Percentiles rank a stretch among this genome's conserved stretches.
These are phyloP conservation scores for Drosophila nr. perissopoda DNA, from an alignment of 2,888 invertebrate genomes.

Conservation along the genomic window DNA sequence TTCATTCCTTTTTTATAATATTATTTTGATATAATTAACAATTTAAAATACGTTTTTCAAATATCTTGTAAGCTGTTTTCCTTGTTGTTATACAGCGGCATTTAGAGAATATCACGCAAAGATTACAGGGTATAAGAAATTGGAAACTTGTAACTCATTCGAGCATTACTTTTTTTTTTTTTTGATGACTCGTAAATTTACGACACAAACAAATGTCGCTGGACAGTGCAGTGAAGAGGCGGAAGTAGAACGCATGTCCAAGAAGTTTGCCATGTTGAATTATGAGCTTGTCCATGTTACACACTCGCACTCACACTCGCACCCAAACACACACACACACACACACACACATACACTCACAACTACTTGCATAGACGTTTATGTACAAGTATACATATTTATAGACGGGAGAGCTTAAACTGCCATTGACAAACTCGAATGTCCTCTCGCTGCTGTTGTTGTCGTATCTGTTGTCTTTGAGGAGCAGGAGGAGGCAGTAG, in stretches of 20 bases:
- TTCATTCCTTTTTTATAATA: not conserved
- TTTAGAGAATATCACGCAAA: not conserved
- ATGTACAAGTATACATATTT: conserved; percentile 26
- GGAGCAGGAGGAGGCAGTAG: conserved; percentile 8
- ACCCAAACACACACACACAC: conserved; percentile 14
- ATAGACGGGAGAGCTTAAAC: conserved; percentile 60
- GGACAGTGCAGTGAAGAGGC: conserved; percentile 9
- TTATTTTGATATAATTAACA: not conserved
- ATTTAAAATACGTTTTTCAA: not conserved
- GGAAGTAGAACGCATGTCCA: conserved; percentile 37
- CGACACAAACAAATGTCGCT: conserved; percentile 54
- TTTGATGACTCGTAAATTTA: conserved; percentile 54
- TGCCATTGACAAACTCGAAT: conserved; percentile 62
- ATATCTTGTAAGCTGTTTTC: not conserved
- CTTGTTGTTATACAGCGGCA: not conserved
- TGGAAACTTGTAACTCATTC: conserved; percentile 41
- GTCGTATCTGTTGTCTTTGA: conserved; percentile 33
- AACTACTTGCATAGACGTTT: conserved; percentile 1
- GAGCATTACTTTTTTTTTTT: conserved; percentile 20
- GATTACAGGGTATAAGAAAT: conserved; percentile 11
- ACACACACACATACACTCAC: not conserved
- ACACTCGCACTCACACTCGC: conserved; percentile 22
- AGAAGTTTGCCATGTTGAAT: conserved; percentile 58
- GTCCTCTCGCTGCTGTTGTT: conserved; percentile 23
- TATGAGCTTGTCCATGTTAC: conserved; percentile 60